Evolutionary conservation across 2,113 vertebrate genomes (phyloP).

Genomic region (Bubalus kerabau): DNA sequence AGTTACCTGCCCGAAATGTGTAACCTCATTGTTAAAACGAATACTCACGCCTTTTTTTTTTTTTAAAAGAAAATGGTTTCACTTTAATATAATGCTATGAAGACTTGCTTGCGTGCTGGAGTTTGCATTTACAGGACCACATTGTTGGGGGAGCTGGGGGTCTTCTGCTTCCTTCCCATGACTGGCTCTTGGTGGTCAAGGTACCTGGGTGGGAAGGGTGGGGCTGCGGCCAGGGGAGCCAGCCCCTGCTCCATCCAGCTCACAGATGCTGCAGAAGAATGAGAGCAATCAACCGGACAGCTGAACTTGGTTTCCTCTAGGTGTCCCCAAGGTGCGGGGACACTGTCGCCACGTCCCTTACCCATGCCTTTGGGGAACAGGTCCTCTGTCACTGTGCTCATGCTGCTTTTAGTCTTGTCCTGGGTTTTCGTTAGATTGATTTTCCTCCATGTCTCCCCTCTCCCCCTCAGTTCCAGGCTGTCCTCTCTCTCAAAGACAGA

Average conservation of each 20-base stretch:
- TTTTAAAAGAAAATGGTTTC: slow-evolving; percentile 44
- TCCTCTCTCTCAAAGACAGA: not conserved
- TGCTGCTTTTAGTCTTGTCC: not conserved
- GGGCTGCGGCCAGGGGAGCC: not conserved
- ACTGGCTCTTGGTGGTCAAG: not conserved
- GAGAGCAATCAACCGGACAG: fast-evolving
- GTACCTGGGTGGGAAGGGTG: fast-evolving
- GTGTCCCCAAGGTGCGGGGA: not conserved
- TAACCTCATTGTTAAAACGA: slow-evolving; percentile 1
- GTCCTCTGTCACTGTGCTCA: not conserved
- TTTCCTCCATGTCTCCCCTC: not conserved
- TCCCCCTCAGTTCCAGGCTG: not conserved
- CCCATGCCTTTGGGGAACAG: not conserved
- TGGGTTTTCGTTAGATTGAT: not conserved
- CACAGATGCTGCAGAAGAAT: not conserved
- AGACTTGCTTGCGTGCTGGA: not conserved
- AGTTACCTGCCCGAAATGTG: slow-evolving; percentile 11
- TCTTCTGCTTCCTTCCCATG: not conserved
- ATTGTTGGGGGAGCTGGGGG: not conserved
- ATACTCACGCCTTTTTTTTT: not conserved
- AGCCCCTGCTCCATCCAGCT: not conserved
- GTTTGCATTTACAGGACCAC: not conserved
- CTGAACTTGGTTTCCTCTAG: not conserved
- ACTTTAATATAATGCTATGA: slow-evolving; percentile 62
- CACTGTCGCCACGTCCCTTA: not conserved